Base-by-base conservation (phyloP, 2,797 vertebrate genomes). In the Aeoliscus strigatus region DNA sequence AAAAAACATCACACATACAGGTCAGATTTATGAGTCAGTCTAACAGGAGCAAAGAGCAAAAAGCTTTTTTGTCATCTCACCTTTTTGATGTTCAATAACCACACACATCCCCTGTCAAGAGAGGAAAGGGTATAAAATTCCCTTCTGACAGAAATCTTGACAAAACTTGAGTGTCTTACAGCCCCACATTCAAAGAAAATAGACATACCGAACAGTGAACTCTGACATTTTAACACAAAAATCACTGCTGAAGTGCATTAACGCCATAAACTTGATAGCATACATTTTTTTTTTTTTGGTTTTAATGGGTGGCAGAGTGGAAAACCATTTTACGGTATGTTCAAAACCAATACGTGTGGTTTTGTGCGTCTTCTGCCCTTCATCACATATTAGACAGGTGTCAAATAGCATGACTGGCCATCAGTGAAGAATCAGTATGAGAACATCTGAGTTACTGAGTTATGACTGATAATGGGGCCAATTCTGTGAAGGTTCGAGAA, bases 351-450 rank as follows among this genome's bases (percentile, higher is more conserved):
- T n/a, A n/a, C n/a, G n/a, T n/a, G n/a, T n/a, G n/a, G n/a, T n/a
- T n/a, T n/a, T n/a, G n/a, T n/a, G n/a, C n/a, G 15, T 53, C 43
- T 48, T 12, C 41, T 43, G 29, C 27, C 28, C 14, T 28, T 30
- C 30, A 65, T 66, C 26, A 39, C 28, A 60, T 57, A 52, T 66
- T 33, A 44, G 39, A 55, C 32, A 40, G 42, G 45, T 60, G 57
- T 69, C 29, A 9, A 39, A 38, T 60, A 25, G 27, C 12, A 1
- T 37, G 47, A 44, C 59, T 17, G 27, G 21, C 37, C 17, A 23
- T 38, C 34, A 3, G 36, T 28, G 12, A 41, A 39, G 38, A 51
- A 32, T 27, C 10, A 39, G 18, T 28, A 8, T 29, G 29, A 51
- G 29, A 42, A 15, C n/a, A n/a, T n/a, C n/a, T n/a, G n/a, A n/a